Evolutionary conservation across 2,113 vertebrate species (phyloP).

Genomic region (Scomber scombrus): DNA sequence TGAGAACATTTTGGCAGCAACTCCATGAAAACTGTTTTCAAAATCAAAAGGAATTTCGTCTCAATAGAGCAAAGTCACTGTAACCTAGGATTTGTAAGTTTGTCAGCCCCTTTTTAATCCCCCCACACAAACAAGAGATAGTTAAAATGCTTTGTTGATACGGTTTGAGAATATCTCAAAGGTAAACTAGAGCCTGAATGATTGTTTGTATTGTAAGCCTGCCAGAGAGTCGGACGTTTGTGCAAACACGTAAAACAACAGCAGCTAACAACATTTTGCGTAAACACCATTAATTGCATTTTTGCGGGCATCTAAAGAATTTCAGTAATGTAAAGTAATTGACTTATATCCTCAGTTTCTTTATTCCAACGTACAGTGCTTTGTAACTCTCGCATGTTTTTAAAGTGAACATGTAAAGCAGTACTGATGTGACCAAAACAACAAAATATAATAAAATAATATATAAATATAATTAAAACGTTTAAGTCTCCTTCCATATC

Average conservation of each 20-base stretch:
- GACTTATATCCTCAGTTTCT: background rate
- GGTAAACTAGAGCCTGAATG: conserved; percentile 6
- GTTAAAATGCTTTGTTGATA: conserved; percentile 39
- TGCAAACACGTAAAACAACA: background rate
- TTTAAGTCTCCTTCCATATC: no score
- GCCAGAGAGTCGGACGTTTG: background rate
- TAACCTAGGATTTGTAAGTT: conserved; percentile 31
- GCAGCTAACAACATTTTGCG: background rate
- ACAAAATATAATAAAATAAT: background rate
- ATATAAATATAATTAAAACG: background rate
- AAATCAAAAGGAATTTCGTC: conserved; percentile 15
- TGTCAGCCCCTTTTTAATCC: conserved; percentile 6
- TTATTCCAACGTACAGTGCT: background rate
- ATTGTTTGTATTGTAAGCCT: conserved; percentile 21
- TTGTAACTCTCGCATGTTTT: conserved; percentile 1
- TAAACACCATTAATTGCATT: conserved; percentile 22
- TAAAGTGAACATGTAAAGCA: conserved; percentile 5
- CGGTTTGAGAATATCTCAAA: conserved; percentile 9
- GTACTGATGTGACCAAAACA: background rate
- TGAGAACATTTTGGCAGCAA: conserved; percentile 32
- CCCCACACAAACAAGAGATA: conserved; percentile 1
- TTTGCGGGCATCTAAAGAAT: conserved; percentile 5
- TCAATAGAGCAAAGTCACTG: conserved; percentile 8
- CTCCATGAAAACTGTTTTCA: background rate
- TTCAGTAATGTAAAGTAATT: background rate